Base-by-base conservation (phyloP, 2,113 vertebrate species). In the Megaleporinus macrocephalus region DNA sequence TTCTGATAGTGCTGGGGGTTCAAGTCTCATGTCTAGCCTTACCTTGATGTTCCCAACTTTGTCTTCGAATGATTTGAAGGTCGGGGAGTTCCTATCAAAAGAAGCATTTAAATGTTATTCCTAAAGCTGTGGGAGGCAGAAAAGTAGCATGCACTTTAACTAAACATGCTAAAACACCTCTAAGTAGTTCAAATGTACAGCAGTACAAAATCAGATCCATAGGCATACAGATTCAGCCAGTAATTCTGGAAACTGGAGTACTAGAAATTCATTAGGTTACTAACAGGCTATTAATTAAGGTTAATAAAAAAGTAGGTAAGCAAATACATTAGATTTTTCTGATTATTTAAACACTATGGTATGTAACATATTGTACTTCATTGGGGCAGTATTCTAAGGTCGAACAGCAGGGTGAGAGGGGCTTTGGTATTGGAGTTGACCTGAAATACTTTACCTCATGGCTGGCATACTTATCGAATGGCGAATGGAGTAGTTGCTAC, bases 401-500 rank as follows among this genome's bases (percentile, higher is more conserved):
- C 44, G 53, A 41, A 74, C 11, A 13, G 16, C 22, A 62, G 24
- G 1, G 4, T 7, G 9, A 33, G 9, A 6, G n/a, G 53, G 13
- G 13, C 49, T 44, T 44, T 10, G n/a, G 27, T 74, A 20, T 16
- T 61, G 18, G 33, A 33, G 62, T 55, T 33, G 22, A 61, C 80
- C 53, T 36, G 61, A 63, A 65, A 79, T 93, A 96, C 95, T 0
- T 98, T 98, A 99, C 98, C 98, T 99, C 98, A 99, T 99, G 27
- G 95, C 94, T 0, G 98, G 98, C 97, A 99, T 99, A 93, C 98
- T 99, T 94, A 99, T 98, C 20, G 98, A 99, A 91, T 99, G 98
- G 84, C 98, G 97, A 84, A 99, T 96, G 95, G 98, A 99, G 95
- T 96, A 97, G 91, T 95, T 96, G 97, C 98, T 98, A 91, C 95